Conservation (phyloP, 2,888 invertebrate species). For the Nephrotoma flavescens region DNA sequence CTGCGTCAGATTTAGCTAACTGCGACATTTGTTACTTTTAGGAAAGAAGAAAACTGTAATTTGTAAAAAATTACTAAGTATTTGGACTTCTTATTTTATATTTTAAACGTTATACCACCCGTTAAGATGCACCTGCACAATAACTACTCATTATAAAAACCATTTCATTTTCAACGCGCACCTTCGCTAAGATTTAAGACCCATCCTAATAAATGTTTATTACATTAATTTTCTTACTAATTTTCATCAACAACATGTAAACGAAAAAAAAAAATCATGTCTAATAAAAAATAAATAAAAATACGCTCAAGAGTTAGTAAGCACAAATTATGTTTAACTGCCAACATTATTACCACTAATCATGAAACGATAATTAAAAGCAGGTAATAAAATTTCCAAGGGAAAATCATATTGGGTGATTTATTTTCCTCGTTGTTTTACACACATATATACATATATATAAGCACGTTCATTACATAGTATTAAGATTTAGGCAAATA, state of each 20-base stretch:
- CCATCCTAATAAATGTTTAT: background rate
- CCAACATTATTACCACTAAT: background rate
- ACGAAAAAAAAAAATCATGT: background rate
- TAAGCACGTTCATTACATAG: background rate
- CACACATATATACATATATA: background rate
- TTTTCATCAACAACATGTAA: background rate
- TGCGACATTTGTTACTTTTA: too few relatives aligned
- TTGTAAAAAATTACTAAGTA: too few relatives aligned
- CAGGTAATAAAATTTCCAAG: background rate
- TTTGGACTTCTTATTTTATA: too few relatives aligned
- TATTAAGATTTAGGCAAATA: background rate
- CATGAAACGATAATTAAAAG: constrained; percentile 3
- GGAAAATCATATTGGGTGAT: background rate
- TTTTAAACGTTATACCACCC: too few relatives aligned
- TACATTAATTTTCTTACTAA: background rate
- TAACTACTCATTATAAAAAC: too few relatives aligned
- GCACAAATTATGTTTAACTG: constrained; percentile 1
- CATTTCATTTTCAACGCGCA: background rate
- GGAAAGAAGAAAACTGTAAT: too few relatives aligned
- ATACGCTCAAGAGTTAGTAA: background rate
- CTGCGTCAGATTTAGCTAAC: too few relatives aligned
- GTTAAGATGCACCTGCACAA: too few relatives aligned
- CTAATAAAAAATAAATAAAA: background rate
- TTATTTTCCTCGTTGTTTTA: background rate
- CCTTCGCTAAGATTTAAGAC: background rate